Conservation (phyloP, 30 jellyfish, hydroid and myxozoan species). For the Hydra vulgaris region DNA sequence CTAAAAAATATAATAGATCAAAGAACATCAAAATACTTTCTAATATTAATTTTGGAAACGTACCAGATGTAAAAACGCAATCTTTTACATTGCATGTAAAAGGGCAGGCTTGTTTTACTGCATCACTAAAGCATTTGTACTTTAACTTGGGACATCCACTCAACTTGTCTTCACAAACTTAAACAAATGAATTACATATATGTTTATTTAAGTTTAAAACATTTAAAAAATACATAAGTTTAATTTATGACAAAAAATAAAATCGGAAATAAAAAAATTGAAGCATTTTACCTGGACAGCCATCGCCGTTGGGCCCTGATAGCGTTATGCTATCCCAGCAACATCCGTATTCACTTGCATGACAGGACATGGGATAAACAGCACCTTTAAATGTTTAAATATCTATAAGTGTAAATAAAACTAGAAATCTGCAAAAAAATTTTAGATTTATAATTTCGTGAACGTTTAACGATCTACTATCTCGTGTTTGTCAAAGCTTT, state of each 20-base stretch:
- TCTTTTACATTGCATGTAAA: not conserved
- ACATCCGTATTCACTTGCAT: slow-evolving; percentile 20
- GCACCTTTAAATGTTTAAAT: slow-evolving; percentile 8
- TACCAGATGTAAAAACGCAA: not conserved
- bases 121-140: not conserved
- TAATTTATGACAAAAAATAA: too few species aligned
- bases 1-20: too few species aligned
- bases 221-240: not conserved
- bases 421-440: too few species aligned
- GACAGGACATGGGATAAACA: slow-evolving; percentile 21
- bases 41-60: too few species aligned
- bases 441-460: too few species aligned
- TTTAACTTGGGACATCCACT: not conserved
- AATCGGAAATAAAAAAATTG: not conserved
- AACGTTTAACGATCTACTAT: too few species aligned
- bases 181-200: too few species aligned
- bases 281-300: slow-evolving; percentile 22
- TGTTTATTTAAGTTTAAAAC: too few species aligned
- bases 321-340: slow-evolving; percentile 20
- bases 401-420: too few species aligned
- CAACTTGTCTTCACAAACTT: not conserved
- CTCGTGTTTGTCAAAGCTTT: too few species aligned
- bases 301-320: slow-evolving; percentile 21
- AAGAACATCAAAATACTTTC: too few species aligned
- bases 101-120: not conserved